phyloP scores from a whole-genome alignment of 2,113 vertebrate species.

The Corythornis cristatus region DNA sequence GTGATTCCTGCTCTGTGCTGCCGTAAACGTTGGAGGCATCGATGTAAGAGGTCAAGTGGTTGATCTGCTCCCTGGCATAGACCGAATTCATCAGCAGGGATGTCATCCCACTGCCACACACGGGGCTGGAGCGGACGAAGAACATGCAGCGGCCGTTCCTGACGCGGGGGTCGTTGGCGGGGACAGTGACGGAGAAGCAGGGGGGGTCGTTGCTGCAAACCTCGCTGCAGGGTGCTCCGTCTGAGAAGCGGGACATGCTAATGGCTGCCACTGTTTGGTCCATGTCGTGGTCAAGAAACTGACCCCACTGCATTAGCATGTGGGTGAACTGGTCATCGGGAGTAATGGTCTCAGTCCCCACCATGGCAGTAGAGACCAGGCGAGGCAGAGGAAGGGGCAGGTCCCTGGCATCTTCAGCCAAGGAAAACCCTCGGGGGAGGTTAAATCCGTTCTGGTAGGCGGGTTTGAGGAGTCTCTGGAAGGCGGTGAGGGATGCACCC shows the following conservation, averaged over 20 bases:
- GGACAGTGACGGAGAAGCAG: constrained; percentile 73
- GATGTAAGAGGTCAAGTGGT: constrained; percentile 75
- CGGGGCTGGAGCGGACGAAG: constrained; percentile 73
- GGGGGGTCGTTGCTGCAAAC: constrained; percentile 74
- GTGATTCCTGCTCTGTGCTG: constrained; percentile 70
- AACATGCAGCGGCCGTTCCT: constrained; percentile 76
- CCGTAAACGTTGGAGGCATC: constrained; percentile 76
- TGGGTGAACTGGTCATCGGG: constrained; percentile 71
- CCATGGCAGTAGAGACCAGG: constrained; percentile 71
- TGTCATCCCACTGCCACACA: constrained; percentile 77
- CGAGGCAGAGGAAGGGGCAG: constrained; percentile 76
- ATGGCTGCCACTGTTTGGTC: constrained; percentile 78
- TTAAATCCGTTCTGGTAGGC: constrained; percentile 78
- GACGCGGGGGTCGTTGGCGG: constrained; percentile 69
- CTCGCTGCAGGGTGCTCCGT: constrained; percentile 66
- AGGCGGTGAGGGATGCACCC: constrained; percentile 76
- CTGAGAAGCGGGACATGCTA: constrained; percentile 77
- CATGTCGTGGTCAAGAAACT: constrained; percentile 77
- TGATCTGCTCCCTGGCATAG: constrained; percentile 77
- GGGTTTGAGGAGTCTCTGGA: constrained; percentile 75
- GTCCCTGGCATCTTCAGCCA: constrained; percentile 47
- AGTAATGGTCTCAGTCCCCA: constrained; percentile 72
- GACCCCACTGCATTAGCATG: constrained; percentile 80
- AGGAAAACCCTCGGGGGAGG: constrained; percentile 68
- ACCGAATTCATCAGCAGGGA: constrained; percentile 77